Evolutionary conservation across 2,888 invertebrate genomes (phyloP), one percentile per base, ranked within the genome.

Genomic region (Nemurella pictetii): DNA sequence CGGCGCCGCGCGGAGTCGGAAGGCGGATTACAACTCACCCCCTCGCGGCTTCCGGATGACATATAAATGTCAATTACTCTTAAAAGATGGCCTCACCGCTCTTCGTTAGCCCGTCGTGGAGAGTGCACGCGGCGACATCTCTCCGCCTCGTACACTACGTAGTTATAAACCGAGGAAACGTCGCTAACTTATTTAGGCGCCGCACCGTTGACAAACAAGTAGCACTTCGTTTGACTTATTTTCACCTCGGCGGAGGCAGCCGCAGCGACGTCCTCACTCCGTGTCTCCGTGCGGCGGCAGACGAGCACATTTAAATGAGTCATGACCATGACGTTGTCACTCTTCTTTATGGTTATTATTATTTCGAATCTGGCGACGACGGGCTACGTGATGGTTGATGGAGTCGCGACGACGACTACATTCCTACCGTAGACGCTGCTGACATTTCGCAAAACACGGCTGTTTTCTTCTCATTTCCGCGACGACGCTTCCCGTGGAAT

Each of bases 391-490:
- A 75, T 75, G 12, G 75, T 75, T 75, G n/a, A 75, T 75, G 75
- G 28, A 25, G 75, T 75, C 75, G 28, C 75, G 75, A 75, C 75
- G 75, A 7, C 55, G 55, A 15, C 20, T 12, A 55, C 55, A 12
- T 7, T 12, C 5, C 55, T 12, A 20, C 9, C 55, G 55, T 20
- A 20, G 55, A 55, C 55, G 55, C 20, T 12, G 9, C 55, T 55
- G 2, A 15, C 9, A n/a, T 55, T 55, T 55, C 55, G 30, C 32
- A 35, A 30, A 75, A 84, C 80, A 36, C 80, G 35, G 84, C 85
- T 85, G 85, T 86, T 86, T 73, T 85, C 77, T 83, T 82, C 85
- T 86, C 86, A 86, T 86, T 86, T 85, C 83, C 86, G 83, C 80
- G 3, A 2, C 85, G 74, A 84, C 86, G 81, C 83, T 85, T 85